Evolutionary conservation across 2,797 vertebrate genomes (phyloP).

Genomic region (Pipistrellus kuhlii): DNA sequence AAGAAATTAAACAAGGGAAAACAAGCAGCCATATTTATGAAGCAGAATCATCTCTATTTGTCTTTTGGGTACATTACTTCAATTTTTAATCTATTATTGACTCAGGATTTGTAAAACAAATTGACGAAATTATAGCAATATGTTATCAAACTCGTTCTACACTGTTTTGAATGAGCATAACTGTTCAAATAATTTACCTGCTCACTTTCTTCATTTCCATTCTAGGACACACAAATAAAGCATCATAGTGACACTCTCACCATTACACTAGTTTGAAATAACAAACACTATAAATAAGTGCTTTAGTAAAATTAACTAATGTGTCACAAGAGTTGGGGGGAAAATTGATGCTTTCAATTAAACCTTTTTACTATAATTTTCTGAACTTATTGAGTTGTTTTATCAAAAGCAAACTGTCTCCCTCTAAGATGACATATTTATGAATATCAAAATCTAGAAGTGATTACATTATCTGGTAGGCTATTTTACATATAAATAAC

Average conservation of each 20-base stretch:
- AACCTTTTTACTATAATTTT: not conserved
- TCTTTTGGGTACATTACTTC: not conserved
- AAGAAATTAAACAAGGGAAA: not conserved
- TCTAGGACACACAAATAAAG: not conserved
- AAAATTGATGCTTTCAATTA: not conserved
- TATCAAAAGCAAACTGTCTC: not conserved
- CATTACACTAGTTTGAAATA: not conserved
- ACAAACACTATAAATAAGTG: not conserved
- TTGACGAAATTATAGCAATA: not conserved
- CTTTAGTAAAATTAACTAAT: slow-evolving; percentile 7
- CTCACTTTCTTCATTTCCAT: not conserved
- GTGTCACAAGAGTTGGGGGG: not conserved
- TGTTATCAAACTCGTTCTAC: not conserved
- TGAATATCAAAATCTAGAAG: not conserved
- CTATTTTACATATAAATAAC: not conserved
- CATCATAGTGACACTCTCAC: not conserved
- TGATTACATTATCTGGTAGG: not conserved
- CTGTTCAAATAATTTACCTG: not conserved
- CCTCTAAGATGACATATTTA: not conserved
- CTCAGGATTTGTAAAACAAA: slow-evolving; percentile 9
- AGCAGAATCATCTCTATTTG: not conserved
- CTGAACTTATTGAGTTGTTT: not conserved
- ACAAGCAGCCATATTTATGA: not conserved
- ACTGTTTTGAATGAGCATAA: slow-evolving; percentile 9
- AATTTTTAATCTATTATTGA: not conserved